Base-by-base conservation (phyloP, 2,888 invertebrate genomes). In the Phragmatobia fuliginosa region DNA sequence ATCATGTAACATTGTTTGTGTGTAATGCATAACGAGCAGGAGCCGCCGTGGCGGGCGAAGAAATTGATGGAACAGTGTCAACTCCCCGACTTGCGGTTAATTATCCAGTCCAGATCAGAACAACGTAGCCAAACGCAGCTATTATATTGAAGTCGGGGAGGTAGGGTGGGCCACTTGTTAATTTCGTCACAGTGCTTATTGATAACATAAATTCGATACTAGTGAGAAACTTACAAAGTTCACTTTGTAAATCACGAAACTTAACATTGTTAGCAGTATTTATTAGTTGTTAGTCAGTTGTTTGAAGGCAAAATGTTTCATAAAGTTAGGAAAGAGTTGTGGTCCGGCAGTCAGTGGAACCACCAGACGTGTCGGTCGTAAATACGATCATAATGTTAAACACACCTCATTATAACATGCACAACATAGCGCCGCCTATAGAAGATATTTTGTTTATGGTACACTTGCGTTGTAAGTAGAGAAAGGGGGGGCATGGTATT, bases 1-100 rank as follows among this genome's bases (percentile, higher is more conserved):
- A 94, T 94, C 93, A 94, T 84, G 85, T 90, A 88, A 93, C 92
- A 93, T 92, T 93, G 93, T 93, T 92, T 91, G 89, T 88, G 86
- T 89, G 90, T 89, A 89, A 89, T 89, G 90, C 87, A 89, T 88
- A 90, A 90, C 88, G 88, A 87, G 87, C 76, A 71, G 79, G 80
- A 78, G 82, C 78, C 81, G 77, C 70, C 74, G 84, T 79, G 87
- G 87, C 82, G 83, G 81, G 83, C 77, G 85, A 79, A 88, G 88
- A 90, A 91, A 94, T 94, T 94, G 92, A 94, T 93, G 92, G 88
- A 91, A 90, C 82, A 85, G 81, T 90, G 92, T 92, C 93, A 91
- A 89, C 90, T 87, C 82, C 87, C 87, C 84, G 91, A 91, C 90
- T 90, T 81, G 86, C 88, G 87, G 90, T 92, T 93, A 92, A 94